Evolutionary conservation across 2,113 vertebrate genomes (phyloP).

Genomic region (Spea multiplicata): DNA sequence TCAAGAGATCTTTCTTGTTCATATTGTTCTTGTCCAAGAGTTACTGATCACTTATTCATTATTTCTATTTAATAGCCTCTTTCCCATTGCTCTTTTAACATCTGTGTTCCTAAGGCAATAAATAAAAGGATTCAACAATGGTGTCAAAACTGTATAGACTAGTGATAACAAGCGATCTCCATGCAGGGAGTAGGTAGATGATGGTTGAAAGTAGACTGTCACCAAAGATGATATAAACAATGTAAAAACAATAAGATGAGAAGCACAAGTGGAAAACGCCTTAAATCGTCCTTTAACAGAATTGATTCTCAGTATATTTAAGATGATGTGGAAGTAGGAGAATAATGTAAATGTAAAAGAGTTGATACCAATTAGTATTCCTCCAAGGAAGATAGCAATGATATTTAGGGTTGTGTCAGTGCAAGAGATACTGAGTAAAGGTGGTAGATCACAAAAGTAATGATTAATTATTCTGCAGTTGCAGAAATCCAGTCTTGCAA

Average conservation of each 20-base stretch:
- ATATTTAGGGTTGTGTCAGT: neutral
- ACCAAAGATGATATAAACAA: constrained; percentile 8
- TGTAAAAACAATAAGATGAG: constrained; percentile 3
- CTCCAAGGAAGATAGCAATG: neutral
- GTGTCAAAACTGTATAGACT: neutral
- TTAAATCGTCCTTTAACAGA: neutral
- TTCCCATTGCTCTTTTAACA: constrained; percentile 1
- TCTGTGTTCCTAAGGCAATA: neutral
- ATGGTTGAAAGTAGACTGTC: constrained; percentile 6
- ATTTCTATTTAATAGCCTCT: neutral
- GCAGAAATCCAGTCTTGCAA: constrained; percentile 1
- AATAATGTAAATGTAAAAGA: neutral
- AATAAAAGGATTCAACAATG: constrained; percentile 13
- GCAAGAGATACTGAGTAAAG: constrained; percentile 2
- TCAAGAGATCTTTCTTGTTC: too few relatives aligned
- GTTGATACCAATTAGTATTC: neutral
- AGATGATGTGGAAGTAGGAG: neutral
- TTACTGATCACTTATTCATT: neutral
- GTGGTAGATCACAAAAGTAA: constrained; percentile 19
- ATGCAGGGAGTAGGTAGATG: neutral
- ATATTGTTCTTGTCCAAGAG: neutral
- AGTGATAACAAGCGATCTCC: constrained; percentile 2
- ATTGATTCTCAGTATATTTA: neutral
- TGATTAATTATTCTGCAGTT: neutral
- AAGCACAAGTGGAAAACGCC: constrained; percentile 9